Conservation (phyloP, 2,888 invertebrate genomes). For the Apoda limacodes region DNA sequence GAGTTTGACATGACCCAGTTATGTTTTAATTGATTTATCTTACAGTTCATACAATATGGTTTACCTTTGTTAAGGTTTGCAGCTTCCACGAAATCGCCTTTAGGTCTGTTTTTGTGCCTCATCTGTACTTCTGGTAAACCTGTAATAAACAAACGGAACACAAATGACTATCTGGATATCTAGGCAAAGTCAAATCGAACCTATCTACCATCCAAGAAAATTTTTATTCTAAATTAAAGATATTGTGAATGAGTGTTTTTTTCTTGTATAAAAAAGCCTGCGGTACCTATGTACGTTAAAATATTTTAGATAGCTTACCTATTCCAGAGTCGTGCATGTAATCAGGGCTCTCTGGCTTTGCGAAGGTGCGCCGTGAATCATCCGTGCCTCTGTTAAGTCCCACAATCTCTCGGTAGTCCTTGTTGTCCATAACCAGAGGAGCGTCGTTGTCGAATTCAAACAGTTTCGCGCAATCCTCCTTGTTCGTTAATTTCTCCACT, state of each 20-base stretch:
- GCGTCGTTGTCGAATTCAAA: conserved; percentile 73
- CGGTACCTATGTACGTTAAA: neutral
- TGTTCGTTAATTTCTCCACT: conserved; percentile 53
- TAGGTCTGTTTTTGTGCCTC: conserved; percentile 56
- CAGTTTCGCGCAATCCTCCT: conserved; percentile 59
- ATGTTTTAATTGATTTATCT: too few relatives aligned
- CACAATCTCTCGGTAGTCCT: conserved; percentile 58
- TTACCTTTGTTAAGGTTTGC: conserved; percentile 61
- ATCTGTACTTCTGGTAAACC: conserved; percentile 62
- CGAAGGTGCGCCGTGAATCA: conserved; percentile 60
- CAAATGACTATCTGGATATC: too few relatives aligned
- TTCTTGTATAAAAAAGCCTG: too few relatives aligned
- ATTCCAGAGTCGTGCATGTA: conserved; percentile 69
- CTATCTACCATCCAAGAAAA: neutral
- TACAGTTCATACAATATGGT: too few relatives aligned
- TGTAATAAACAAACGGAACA: too few relatives aligned
- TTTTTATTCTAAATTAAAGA: too few relatives aligned
- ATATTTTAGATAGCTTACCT: conserved; percentile 36
- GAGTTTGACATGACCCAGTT: too few relatives aligned
- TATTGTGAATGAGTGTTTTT: too few relatives aligned
- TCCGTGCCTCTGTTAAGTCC: conserved; percentile 61
- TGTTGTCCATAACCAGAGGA: conserved; percentile 60
- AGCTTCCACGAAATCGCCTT: conserved; percentile 71
- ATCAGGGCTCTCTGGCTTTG: conserved; percentile 62
- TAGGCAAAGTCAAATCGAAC: too few relatives aligned